Percentiles rank a stretch among this genome's conserved stretches.
Evolutionary conservation across 2,888 invertebrate species (phyloP).

Genomic region (Cryptus armator): DNA sequence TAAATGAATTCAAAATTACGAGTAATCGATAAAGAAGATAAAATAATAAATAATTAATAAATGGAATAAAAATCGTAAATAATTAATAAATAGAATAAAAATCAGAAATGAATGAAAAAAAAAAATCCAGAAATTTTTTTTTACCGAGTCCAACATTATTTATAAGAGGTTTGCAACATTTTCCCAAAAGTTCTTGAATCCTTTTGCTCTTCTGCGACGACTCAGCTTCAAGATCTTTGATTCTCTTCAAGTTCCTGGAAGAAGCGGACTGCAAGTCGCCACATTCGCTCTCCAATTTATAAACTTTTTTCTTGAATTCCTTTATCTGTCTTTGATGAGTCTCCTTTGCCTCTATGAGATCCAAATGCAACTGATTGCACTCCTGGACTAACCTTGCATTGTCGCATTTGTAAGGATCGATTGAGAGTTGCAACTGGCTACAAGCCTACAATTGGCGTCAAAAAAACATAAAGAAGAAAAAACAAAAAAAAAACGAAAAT

Average conservation of each 20-base stretch:
- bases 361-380: slow-evolving; percentile 90
- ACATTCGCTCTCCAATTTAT: slow-evolving; percentile 87
- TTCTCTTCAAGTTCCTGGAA: slow-evolving; percentile 87
- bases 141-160: slow-evolving; percentile 80
- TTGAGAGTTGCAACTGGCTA: slow-evolving; percentile 89
- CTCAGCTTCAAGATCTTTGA: slow-evolving; percentile 88
- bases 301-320: slow-evolving; percentile 86
- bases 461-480: not conserved
- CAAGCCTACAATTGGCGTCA: slow-evolving; percentile 87
- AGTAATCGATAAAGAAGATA: too few relatives aligned
- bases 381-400: slow-evolving; percentile 92
- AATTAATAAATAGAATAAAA: not conserved
- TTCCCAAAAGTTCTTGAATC: slow-evolving; percentile 86
- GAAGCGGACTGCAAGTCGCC: slow-evolving; percentile 88
- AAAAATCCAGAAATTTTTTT: not conserved
- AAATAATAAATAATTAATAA: not conserved
- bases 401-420: slow-evolving; percentile 93
- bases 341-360: slow-evolving; percentile 89
- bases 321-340: slow-evolving; percentile 86
- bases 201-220: slow-evolving; percentile 87
- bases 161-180: slow-evolving; percentile 83
- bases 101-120: slow-evolving; percentile 16
- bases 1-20: too few relatives aligned
- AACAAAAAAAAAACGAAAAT: slow-evolving; percentile 13
- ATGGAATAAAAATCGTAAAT: not conserved